Evolutionary conservation across 2,113 vertebrate species (phyloP).

Genomic region (Thamnophis sirtalis): DNA sequence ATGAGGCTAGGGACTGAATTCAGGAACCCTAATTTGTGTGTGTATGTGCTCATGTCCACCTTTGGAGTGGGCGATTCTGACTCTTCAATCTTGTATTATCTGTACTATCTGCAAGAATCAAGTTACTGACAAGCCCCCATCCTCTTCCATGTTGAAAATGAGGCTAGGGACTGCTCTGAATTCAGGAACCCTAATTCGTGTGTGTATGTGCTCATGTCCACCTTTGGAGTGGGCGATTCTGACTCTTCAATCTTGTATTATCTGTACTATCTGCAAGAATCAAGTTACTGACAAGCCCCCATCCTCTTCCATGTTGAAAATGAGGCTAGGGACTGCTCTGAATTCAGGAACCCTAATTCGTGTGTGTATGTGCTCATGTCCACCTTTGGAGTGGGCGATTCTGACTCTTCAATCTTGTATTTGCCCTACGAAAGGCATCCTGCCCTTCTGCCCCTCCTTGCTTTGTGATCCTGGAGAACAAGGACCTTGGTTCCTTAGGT

Average conservation of each 20-base stretch:
- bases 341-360: conserved; percentile 30
- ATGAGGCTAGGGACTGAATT: conserved; percentile 18
- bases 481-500: conserved; percentile 59
- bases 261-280: too few species aligned
- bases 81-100: conserved; percentile 23
- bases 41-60: conserved; percentile 42
- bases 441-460: conserved; percentile 14
- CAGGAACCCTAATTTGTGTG: conserved; percentile 32
- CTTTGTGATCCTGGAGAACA: conserved; percentile 56
- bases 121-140: conserved; percentile 17
- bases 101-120: too few species aligned
- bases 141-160: not conserved
- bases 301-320: not conserved
- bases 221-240: conserved; percentile 45
- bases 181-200: conserved; percentile 24
- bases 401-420: conserved; percentile 13
- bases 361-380: conserved; percentile 41
- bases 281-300: conserved; percentile 16
- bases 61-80: conserved; percentile 41
- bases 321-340: conserved; percentile 19
- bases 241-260: conserved; percentile 8
- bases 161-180: conserved; percentile 23
- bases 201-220: conserved; percentile 45
- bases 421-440: conserved; percentile 8
- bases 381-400: conserved; percentile 44